Evolutionary conservation across 2,888 invertebrate genomes (phyloP), one percentile per base, ranked within the genome.

Genomic region (Thyatira batis): DNA sequence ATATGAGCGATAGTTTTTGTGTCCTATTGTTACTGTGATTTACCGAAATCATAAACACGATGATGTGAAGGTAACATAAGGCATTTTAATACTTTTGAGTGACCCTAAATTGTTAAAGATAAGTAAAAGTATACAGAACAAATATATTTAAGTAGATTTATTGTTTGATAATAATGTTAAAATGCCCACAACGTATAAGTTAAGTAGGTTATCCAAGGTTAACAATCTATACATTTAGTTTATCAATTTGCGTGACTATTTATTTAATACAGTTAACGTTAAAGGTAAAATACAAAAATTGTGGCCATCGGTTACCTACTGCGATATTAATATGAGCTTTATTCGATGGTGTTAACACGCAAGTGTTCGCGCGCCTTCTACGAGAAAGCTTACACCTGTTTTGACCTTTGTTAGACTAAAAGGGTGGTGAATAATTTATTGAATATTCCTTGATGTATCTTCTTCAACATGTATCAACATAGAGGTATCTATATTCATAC

Each of bases 181-280:
- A 45, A 30, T 2, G 44, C 20, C 20, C 1, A 20, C 11, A 20
- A 10, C 20, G 11, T n/a, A 10, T 45, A 21, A 23, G 9, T 39
- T 25, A 17, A 39, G 39, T 39, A 39, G 13, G n/a, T 50, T 43
- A 39, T 17, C 46, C 49, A 60, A 61, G 61, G 62, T 58, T 56
- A 51, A 53, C 53, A 55, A 54, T 54, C 50, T 60, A 52, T 50
- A 8, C 13, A 13, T 39, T n/a, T 39, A 17, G 39, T 17, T 62
- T 57, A 55, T 44, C 27, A 50, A 50, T 56, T 69, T 65, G 76
- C 76, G 77, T 77, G 76, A 72, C 76, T 63, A 57, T 56, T 64
- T 63, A 64, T 65, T 63, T 50, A 2, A 43, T 20, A 57, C 53
- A 55, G 58, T 60, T 51, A 61, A 57, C 63, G 57, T 56, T 54